These are phyloP conservation scores for Erannis defoliaria DNA, from an alignment of 2,888 invertebrate genomes.

Conservation along the genomic window DNA sequence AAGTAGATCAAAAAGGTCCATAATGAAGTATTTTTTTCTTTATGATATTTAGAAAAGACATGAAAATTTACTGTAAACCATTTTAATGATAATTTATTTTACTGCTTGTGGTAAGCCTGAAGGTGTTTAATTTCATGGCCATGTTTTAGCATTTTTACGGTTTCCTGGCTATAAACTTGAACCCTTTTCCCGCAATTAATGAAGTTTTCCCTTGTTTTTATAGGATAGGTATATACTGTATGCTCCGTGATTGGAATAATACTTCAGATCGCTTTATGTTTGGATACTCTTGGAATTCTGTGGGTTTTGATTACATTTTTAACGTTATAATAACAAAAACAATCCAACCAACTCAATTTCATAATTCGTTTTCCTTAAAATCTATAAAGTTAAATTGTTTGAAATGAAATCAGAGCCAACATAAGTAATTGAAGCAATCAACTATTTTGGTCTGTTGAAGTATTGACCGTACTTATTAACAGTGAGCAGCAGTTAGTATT, in stretches of 20 bases:
- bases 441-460: no score
- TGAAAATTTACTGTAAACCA: conserved; percentile 4
- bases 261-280: not conserved
- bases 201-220: conserved; percentile 31
- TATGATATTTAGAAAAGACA: not conserved
- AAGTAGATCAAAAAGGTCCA: not conserved
- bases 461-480: no score
- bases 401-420: not conserved
- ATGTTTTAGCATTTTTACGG: conserved; percentile 33
- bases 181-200: conserved; percentile 31
- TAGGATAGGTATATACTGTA: conserved; percentile 10
- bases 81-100: conserved; percentile 21
- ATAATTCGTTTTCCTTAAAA: not conserved
- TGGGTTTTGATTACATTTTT: not conserved
- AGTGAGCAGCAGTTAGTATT: no score
- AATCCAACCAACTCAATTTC: not conserved
- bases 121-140: conserved; percentile 24
- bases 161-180: conserved; percentile 24
- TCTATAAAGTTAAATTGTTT: not conserved
- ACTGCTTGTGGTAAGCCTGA: conserved; percentile 13
- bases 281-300: not conserved
- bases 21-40: not conserved
- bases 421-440: not conserved
- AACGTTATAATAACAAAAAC: conserved; percentile 4
- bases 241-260: conserved; percentile 17